phyloP scores from a whole-genome alignment of 2,888 invertebrate genomes.

The Ctena decussata region DNA sequence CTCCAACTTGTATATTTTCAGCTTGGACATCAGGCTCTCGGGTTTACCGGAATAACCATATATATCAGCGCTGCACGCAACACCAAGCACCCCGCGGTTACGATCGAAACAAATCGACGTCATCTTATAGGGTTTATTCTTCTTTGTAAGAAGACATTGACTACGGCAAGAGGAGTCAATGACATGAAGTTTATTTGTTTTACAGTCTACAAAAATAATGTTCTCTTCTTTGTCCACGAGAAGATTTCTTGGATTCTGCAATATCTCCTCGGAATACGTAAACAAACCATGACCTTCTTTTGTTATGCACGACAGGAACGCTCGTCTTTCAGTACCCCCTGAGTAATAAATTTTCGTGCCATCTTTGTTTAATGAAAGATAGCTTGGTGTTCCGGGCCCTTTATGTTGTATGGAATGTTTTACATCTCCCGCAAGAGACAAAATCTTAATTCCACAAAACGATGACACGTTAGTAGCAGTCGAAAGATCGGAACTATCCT shows the following conservation, averaged over 20 bases:
- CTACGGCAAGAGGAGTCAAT: not conserved
- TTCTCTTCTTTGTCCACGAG: not conserved
- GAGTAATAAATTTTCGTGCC: not conserved
- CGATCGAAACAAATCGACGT: no score
- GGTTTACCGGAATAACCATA: no score
- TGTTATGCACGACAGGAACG: not conserved
- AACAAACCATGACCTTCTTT: not conserved
- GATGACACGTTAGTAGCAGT: no score
- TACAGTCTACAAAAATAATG: not conserved
- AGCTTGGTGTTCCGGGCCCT: not conserved
- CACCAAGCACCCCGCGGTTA: no score
- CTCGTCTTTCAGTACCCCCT: not conserved
- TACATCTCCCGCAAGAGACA: not conserved
- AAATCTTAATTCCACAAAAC: not conserved
- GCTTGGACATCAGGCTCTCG: no score
- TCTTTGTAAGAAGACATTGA: no score
- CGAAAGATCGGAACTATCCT: not conserved
- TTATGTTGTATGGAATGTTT: not conserved
- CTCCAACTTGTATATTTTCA: no score
- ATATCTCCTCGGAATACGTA: not conserved
- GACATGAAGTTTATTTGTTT: not conserved
- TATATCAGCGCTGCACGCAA: no score
- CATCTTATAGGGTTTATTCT: no score
- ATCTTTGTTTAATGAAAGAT: not conserved
- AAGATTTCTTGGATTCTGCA: not conserved